Evolutionary conservation across 2,797 vertebrate genomes (phyloP).

Genomic region (Allobates femoralis): DNA sequence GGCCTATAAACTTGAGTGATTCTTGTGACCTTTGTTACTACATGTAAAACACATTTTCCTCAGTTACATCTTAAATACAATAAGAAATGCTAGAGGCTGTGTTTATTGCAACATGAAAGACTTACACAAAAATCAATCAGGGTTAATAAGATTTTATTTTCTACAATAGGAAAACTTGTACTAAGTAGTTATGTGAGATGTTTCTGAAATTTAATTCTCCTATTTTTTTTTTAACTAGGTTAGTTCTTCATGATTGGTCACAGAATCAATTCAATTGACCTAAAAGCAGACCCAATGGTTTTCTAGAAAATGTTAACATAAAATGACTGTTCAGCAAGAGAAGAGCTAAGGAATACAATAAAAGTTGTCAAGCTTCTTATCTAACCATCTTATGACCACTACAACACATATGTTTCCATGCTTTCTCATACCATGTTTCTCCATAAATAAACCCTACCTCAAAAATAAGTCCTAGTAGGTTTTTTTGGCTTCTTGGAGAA

Average conservation of each 20-base stretch:
- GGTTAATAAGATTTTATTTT: neutral
- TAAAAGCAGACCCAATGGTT: constrained; percentile 18
- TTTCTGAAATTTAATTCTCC: neutral
- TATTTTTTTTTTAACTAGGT: constrained; percentile 10
- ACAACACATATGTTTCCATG: neutral
- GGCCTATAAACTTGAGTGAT: neutral
- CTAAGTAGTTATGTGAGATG: neutral
- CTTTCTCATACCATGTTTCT: no score
- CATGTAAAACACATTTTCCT: neutral
- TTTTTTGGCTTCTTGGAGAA: no score
- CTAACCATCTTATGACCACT: neutral
- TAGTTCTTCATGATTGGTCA: constrained; percentile 12
- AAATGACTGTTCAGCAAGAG: neutral
- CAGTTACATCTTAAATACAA: neutral
- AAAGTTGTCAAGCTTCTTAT: neutral
- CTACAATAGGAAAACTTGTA: neutral
- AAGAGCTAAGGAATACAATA: neutral
- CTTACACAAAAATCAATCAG: neutral
- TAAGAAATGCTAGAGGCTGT: neutral
- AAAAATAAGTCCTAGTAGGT: no score
- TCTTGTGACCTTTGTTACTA: neutral
- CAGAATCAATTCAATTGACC: constrained; percentile 22
- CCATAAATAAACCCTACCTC: neutral
- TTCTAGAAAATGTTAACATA: neutral
- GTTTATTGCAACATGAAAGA: constrained; percentile 5